These are phyloP conservation scores for Drepanosiphum platanoidis DNA, from an alignment of 2,888 invertebrate genomes.

Conservation along the genomic window DNA sequence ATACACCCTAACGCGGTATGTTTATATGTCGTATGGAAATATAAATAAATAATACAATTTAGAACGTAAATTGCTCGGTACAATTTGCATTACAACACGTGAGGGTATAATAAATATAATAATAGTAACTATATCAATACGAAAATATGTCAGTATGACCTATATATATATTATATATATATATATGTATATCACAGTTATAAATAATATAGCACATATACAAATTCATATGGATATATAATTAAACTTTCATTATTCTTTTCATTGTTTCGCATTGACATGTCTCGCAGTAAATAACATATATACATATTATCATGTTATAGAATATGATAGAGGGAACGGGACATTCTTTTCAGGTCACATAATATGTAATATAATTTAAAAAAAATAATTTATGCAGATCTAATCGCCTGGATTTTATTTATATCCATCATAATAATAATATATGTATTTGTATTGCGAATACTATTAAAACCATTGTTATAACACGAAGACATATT, in stretches of 20 bases:
- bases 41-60: background rate
- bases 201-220: slow-evolving; percentile 17
- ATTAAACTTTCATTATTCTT: slow-evolving; percentile 52
- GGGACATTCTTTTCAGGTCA: slow-evolving; percentile 17
- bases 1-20: background rate
- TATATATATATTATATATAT: slow-evolving; percentile 10
- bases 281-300: slow-evolving; percentile 25
- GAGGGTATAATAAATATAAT: slow-evolving; percentile 16
- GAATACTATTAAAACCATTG: background rate
- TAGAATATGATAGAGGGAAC: background rate
- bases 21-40: background rate
- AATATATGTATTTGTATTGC: background rate
- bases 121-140: background rate
- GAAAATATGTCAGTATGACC: slow-evolving; percentile 34
- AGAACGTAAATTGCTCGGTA: background rate
- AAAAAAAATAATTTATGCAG: slow-evolving; percentile 32
- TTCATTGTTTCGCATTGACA: slow-evolving; percentile 38
- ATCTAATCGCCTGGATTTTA: slow-evolving; percentile 16
- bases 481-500: background rate
- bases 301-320: background rate
- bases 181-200: slow-evolving; percentile 8
- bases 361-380: background rate
- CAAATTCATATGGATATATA: too few species aligned
- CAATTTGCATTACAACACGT: slow-evolving; percentile 17
- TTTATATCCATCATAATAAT: too few species aligned